A percentile compares a stretch with the other conserved stretches of the same genome.
These are phyloP conservation scores for Limonius californicus DNA, from an alignment of 1,140 invertebrate species.

Conservation along the genomic window DNA sequence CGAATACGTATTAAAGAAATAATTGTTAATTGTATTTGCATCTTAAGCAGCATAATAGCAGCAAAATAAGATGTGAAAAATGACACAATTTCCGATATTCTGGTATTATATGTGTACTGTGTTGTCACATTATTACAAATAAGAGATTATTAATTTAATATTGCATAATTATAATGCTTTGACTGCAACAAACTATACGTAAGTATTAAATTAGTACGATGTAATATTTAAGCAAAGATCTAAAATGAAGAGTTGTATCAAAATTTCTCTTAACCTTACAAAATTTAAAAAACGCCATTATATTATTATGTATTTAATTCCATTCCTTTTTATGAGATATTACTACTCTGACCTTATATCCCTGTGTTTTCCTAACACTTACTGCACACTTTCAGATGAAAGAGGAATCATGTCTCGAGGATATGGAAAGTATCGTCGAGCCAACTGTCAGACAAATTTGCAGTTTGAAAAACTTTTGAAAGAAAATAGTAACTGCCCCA, in stretches of 20 bases:
- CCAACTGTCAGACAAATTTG: conserved; percentile 56
- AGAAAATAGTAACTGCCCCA: conserved; percentile 83
- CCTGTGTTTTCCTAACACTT: too few relatives aligned
- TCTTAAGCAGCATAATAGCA: not conserved
- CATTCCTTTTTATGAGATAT: not conserved
- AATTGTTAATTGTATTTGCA: not conserved
- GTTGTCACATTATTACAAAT: not conserved
- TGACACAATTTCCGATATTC: not conserved
- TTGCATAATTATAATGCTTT: not conserved
- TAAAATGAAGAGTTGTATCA: too few relatives aligned
- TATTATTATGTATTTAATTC: not conserved
- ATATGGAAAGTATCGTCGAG: conserved; percentile 57
- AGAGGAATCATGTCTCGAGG: conserved; percentile 52
- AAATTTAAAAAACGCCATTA: not conserved
- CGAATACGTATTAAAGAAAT: not conserved
- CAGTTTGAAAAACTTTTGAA: conserved; percentile 76
- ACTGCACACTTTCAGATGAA: not conserved
- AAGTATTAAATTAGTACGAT: not conserved
- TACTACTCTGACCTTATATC: not conserved
- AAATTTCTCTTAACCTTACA: not conserved
- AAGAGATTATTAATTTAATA: not conserved
- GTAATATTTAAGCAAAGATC: too few relatives aligned
- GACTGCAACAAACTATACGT: not conserved
- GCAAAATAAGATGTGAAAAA: not conserved
- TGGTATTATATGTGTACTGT: not conserved